Evolutionary conservation across 2,113 vertebrate genomes (phyloP), one percentile per base, ranked within the genome.

Genomic region (Cacatua alba): DNA sequence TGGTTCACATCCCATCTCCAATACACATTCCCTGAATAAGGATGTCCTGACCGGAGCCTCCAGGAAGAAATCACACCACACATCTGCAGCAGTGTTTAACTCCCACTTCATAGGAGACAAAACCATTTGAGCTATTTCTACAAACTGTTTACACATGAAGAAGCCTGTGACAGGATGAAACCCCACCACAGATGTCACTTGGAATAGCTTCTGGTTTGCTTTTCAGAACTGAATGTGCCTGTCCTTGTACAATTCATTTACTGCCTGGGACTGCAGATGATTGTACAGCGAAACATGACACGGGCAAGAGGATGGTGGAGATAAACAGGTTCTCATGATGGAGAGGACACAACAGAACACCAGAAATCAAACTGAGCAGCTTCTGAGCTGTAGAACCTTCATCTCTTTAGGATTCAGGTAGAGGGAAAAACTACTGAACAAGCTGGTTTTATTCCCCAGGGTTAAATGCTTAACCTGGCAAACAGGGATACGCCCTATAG

Each of bases 361-460:
- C 52, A 64, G 4, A 68, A 94, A 28, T 25, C 65, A 65, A 69
- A 37, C 44, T 78, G 68, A 91, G 55, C 64, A 78, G 55, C 88
- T 78, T 84, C 69, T 71, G 43, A 89, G 55, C 82, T 96, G 52
- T 72, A 90, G 64, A 83, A 83, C 23, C 33, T 80, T 75, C 35
- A 6, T 20, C 51, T 85, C 63, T 59, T 67, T 75, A 78, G 31
- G 26, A 59, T 63, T 52, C 31, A 65, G 3, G 18, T 13, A 92
- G 29, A 77, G 31, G 77, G 12, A 15, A 80, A 62, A 70, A 26
- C 20, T 46, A 21, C 75, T 6, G 8, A 33, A 80, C 14, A 8
- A 67, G 23, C 41, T 80, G 35, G 12, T 59, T 96, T 80, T 69
- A 62, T 44, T 63, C 49, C 43, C 39, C 14, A 46, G 41, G 67